Evolutionary conservation across 2,113 vertebrate genomes (phyloP), one percentile per base, ranked within the genome.

Genomic region (Phocoena phocoena): DNA sequence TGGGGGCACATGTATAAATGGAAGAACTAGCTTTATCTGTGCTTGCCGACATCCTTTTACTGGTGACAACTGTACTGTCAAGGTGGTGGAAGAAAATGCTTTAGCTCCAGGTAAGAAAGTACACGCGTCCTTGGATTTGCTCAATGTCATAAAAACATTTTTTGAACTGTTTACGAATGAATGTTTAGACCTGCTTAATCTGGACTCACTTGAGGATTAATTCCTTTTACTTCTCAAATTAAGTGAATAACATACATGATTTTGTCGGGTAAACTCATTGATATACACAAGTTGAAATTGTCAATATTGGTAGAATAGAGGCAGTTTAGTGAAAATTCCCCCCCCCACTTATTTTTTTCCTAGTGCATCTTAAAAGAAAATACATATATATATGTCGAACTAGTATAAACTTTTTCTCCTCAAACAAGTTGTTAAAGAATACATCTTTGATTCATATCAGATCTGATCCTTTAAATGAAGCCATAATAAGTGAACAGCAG

Each of bases 21-120:
- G 98, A 93, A 96, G 95, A 9, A 80, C 67, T 6, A 82, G 96
- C 4, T 99, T 98, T 58, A 63, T 98, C 44, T 99, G 99, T 20
- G 99, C 98, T 38, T 99, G 99, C 44, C 98, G 99, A 5, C 99
- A 99, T 76, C 99, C 99, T 3, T 99, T 99, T 9, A 98, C 98
- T 53, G 99, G 99, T 68, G 92, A 20, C 93, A 98, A 98, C 93
- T 99, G 99, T 28, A 98, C 98, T 0, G n/a, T 74, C 5, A 99
- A 98, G 97, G 88, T 98, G 79, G 15, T 44, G 63, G 97, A 98
- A 0, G 98, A 98, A 93, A 98, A 98, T 18, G 90, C 98, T 38
- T 79, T 94, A 38, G 97, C 98, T 25, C 96, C 97, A 5, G 99
- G 99, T 97, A 98, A 98, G 98, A 62, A 44, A 44, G 28, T 85